Evolutionary conservation across 1,140 invertebrate species (phyloP).

Genomic region (Rhizoglyphus robini): DNA sequence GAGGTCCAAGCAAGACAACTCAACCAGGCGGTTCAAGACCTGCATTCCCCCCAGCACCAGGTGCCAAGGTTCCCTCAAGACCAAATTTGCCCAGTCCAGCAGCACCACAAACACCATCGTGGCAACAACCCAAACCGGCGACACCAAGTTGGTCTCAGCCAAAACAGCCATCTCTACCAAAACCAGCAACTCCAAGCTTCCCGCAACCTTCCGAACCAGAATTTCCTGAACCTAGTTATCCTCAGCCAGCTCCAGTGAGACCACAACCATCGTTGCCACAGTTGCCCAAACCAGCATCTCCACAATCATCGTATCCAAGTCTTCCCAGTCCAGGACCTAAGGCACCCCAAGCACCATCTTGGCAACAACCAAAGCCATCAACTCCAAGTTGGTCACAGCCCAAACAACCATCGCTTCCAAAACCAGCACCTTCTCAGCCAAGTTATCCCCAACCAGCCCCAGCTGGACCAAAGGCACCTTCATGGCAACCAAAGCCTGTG

Average conservation of each 20-base stretch:
- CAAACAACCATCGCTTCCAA: neutral
- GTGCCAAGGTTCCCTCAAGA: neutral
- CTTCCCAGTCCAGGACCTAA: too few species aligned
- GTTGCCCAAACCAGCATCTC: too few species aligned
- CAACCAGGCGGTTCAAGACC: neutral
- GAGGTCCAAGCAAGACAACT: neutral
- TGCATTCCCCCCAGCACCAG: neutral
- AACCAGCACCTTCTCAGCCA: neutral
- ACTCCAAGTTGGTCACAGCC: neutral
- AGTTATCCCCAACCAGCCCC: neutral
- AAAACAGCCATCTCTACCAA: neutral
- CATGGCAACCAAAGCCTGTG: neutral
- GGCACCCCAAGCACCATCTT: slow-evolving; percentile 19
- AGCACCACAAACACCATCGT: neutral
- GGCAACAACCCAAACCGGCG: slow-evolving; percentile 12
- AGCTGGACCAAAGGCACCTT: neutral
- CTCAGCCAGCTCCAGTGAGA: neutral
- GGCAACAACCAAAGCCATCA: neutral
- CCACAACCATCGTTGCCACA: neutral
- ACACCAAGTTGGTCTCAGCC: neutral
- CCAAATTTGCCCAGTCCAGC: neutral
- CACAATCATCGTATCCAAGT: too few species aligned
- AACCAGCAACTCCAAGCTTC: neutral
- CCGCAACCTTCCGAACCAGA: neutral
- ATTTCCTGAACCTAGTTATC: neutral